Percentiles rank a stretch among this genome's conserved stretches.
These are phyloP conservation scores for Dendronephthya gigantea DNA, from an alignment of 64 coral and sea anemone species.

Conservation along the genomic window DNA sequence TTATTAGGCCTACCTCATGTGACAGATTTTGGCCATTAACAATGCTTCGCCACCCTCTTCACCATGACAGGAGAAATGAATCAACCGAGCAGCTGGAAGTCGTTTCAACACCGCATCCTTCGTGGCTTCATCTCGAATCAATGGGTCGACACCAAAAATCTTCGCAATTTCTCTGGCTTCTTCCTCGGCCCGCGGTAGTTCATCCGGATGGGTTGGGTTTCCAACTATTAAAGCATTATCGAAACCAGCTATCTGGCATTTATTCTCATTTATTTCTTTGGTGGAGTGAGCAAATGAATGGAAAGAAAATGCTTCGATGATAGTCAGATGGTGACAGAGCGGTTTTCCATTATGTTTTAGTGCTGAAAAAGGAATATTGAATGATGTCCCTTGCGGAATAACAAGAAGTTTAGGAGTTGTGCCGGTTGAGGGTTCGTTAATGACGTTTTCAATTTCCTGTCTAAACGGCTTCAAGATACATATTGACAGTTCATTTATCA, in stretches of 20 bases:
- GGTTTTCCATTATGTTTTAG: background rate
- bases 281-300: background rate
- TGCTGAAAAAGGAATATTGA: background rate
- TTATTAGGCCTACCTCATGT: background rate
- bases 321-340: background rate
- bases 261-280: background rate
- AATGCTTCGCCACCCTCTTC: background rate
- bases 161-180: background rate
- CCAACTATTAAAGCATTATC: background rate
- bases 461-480: background rate
- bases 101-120: background rate
- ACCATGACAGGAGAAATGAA: slow-evolving; percentile 1
- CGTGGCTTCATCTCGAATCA: background rate
- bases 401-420: background rate
- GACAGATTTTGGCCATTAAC: background rate
- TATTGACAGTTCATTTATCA: background rate
- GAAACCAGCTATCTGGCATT: background rate
- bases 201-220: background rate
- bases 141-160: background rate
- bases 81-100: background rate
- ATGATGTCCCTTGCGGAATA: background rate
- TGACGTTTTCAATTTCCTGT: background rate
- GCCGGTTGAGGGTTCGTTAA: background rate
- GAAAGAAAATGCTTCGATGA: background rate
- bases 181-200: background rate